Percentiles rank a stretch among this genome's conserved stretches.
Conservation (phyloP, 1,140 invertebrate species). For the Calosoma granatense region DNA sequence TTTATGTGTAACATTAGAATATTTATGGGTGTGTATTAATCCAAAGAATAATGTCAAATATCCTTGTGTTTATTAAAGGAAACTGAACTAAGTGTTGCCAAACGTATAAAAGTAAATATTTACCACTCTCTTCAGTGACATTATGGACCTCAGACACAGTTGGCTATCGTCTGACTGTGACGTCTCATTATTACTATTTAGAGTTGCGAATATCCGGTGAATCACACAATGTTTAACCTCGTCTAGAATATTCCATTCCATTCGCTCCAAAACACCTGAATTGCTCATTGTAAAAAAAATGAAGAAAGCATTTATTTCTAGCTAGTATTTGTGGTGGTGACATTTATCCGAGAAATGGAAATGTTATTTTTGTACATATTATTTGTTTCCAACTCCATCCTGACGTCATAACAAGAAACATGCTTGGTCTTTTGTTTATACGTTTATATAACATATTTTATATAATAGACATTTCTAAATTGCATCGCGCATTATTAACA, state of each 20-base stretch:
- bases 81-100: slow-evolving; percentile 5
- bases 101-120: not conserved
- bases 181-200: not conserved
- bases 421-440: too few species aligned
- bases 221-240: not conserved
- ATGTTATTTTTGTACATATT: not conserved
- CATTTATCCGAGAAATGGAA: not conserved
- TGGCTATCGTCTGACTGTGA: not conserved
- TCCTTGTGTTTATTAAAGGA: too few species aligned
- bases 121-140: not conserved
- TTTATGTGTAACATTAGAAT: too few species aligned
- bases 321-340: not conserved
- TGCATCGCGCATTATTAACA: too few species aligned
- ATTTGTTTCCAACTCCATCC: too few species aligned
- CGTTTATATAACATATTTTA: too few species aligned
- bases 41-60: too few species aligned
- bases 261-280: slow-evolving; percentile 7
- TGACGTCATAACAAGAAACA: too few species aligned
- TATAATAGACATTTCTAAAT: too few species aligned
- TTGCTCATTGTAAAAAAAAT: slow-evolving; percentile 4
- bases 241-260: not conserved
- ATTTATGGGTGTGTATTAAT: too few species aligned
- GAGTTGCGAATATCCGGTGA: not conserved
- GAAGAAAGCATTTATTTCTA: not conserved
- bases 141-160: too few species aligned